Evolutionary conservation across 2,113 vertebrate species (phyloP).

Genomic region (Amblyornis subalaris): DNA sequence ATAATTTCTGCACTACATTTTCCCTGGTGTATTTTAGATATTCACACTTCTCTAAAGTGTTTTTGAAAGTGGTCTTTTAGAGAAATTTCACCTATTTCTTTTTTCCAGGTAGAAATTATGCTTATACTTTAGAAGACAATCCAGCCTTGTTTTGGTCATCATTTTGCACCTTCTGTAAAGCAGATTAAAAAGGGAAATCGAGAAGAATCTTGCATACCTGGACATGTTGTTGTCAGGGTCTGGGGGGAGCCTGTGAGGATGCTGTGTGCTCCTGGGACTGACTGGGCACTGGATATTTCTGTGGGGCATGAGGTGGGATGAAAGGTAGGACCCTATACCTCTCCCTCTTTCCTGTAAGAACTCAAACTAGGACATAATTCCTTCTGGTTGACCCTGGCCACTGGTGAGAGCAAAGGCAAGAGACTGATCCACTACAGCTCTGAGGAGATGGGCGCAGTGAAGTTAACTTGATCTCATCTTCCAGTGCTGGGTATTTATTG

Average conservation of each 20-base stretch:
- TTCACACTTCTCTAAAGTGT: background rate
- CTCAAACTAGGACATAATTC: background rate
- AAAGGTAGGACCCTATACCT: background rate
- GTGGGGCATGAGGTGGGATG: background rate
- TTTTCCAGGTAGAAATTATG: background rate
- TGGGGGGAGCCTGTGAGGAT: background rate
- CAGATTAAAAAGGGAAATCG: background rate
- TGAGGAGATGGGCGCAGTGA: background rate
- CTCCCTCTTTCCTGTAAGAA: background rate
- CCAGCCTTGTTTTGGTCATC: background rate
- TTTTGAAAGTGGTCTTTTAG: background rate
- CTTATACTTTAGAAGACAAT: background rate
- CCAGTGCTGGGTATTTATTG: background rate
- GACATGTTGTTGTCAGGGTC: accelerated
- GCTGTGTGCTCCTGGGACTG: background rate
- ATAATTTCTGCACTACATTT: slow-evolving; percentile 41
- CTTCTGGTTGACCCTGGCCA: background rate
- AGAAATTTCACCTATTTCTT: background rate
- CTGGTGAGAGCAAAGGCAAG: background rate
- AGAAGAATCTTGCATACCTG: background rate
- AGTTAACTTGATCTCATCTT: background rate
- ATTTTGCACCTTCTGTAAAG: background rate
- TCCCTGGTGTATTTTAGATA: slow-evolving; percentile 9
- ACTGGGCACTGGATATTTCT: background rate
- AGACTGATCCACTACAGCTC: background rate